A percentile compares a stretch with the other conserved stretches of the same genome.
phyloP scores from a whole-genome alignment of 2,113 vertebrate species.

The Cheilinus undulatus region DNA sequence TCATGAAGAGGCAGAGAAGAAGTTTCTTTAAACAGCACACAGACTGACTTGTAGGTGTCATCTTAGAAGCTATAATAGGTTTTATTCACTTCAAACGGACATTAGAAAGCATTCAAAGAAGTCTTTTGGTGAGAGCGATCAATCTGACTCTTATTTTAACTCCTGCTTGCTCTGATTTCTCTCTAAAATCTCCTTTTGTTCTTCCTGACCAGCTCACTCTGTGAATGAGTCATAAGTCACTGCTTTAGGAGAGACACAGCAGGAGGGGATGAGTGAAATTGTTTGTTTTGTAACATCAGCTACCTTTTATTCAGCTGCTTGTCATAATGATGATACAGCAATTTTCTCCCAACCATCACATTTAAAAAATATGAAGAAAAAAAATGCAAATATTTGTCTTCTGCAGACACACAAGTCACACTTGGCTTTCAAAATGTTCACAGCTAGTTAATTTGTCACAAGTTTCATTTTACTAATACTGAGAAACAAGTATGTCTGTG shows the following conservation, averaged over 20 bases:
- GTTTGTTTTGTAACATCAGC: conserved; percentile 59
- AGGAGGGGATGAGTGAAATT: conserved; percentile 31
- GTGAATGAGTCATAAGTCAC: conserved; percentile 64
- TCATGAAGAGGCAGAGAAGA: conserved; percentile 12
- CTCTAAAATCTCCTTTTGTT: conserved; percentile 59
- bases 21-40: background rate
- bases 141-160: conserved; percentile 29
- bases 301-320: conserved; percentile 51
- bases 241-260: conserved; percentile 33
- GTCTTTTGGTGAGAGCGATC: conserved; percentile 30
- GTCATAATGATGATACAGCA: conserved; percentile 33
- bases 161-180: conserved; percentile 52
- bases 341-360: conserved; percentile 33
- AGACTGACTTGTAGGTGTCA: background rate
- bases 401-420: background rate
- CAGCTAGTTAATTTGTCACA: too few relatives aligned
- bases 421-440: background rate
- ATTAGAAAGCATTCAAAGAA: background rate
- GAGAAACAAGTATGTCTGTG: too few relatives aligned
- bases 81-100: conserved; percentile 3
- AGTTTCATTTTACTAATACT: too few relatives aligned
- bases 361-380: conserved; percentile 5
- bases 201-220: conserved; percentile 53
- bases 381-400: background rate
- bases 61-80: background rate